These are phyloP conservation scores for Chaetura pelagica DNA, from an alignment of 2,113 vertebrate genomes.

Conservation along the genomic window DNA sequence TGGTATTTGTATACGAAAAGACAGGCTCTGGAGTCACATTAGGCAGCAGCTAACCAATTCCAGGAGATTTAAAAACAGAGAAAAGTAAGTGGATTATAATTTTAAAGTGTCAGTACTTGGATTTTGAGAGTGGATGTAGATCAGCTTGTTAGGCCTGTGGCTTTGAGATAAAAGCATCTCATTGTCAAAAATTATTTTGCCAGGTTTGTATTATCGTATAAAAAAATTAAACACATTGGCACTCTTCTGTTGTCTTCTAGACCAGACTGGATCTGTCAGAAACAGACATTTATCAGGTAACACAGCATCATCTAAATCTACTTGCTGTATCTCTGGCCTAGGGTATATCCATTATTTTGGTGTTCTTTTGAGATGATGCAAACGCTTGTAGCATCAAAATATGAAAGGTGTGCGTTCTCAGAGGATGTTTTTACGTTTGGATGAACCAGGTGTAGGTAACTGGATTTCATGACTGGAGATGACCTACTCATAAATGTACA, in stretches of 20 bases:
- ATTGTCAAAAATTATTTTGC: not conserved
- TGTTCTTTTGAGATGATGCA: not conserved
- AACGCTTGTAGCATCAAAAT: not conserved
- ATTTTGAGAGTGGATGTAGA: slow-evolving; percentile 31
- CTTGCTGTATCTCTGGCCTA: not conserved
- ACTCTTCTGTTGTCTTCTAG: not conserved
- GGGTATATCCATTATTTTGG: not conserved
- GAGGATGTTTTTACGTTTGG: not conserved
- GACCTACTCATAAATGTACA: fast-evolving
- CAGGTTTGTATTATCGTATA: not conserved
- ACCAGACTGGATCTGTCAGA: not conserved
- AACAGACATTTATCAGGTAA: not conserved
- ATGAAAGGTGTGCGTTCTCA: not conserved
- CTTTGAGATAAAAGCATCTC: slow-evolving; percentile 54
- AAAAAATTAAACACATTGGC: not conserved
- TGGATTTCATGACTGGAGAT: not conserved
- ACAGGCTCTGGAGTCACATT: not conserved
- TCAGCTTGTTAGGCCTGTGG: not conserved
- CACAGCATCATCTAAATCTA: not conserved
- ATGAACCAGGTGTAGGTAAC: not conserved
- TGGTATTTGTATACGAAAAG: not conserved
- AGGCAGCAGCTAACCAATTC: not conserved
- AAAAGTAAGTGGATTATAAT: slow-evolving; percentile 49
- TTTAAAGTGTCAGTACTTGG: slow-evolving; percentile 12
- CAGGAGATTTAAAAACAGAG: not conserved